These are phyloP conservation scores for Chrysopilus asiliformis DNA, from an alignment of 2,888 invertebrate species.

Conservation along the genomic window DNA sequence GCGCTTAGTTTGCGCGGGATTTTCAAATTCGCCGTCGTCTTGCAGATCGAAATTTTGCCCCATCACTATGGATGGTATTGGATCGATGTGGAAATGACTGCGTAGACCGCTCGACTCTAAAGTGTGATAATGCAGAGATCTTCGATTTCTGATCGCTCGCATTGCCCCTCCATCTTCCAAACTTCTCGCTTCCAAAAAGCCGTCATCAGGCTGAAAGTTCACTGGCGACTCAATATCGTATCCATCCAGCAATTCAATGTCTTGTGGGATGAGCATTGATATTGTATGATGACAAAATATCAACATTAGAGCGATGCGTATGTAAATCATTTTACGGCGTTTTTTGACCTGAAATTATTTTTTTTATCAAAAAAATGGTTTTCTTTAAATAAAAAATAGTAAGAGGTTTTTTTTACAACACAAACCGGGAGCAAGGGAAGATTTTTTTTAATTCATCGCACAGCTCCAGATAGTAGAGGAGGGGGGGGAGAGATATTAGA, in stretches of 20 bases:
- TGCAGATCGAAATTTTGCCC: neutral
- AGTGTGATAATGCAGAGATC: constrained; percentile 18
- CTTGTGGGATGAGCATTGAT: constrained; percentile 24
- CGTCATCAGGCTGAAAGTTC: constrained; percentile 23
- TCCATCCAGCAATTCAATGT: constrained; percentile 27
- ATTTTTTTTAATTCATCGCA: no score
- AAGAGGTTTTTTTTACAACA: no score
- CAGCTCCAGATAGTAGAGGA: no score
- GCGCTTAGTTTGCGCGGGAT: no score
- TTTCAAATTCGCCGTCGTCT: neutral
- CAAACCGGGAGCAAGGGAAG: no score
- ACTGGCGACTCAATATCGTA: constrained; percentile 24
- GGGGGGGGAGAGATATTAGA: no score
- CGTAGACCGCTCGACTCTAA: constrained; percentile 17
- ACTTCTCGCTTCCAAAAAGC: constrained; percentile 23
- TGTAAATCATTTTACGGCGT: no score
- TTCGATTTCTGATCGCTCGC: constrained; percentile 25
- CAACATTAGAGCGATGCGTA: neutral
- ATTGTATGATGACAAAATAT: constrained; percentile 3
- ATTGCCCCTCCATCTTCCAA: constrained; percentile 18
- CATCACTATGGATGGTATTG: neutral
- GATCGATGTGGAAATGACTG: constrained; percentile 17
- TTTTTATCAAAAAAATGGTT: no score
- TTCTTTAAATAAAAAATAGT: no score
- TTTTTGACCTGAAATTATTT: no score